Evolutionary conservation across 2,888 invertebrate species (phyloP).

Genomic region (Zele albiditarsus): DNA sequence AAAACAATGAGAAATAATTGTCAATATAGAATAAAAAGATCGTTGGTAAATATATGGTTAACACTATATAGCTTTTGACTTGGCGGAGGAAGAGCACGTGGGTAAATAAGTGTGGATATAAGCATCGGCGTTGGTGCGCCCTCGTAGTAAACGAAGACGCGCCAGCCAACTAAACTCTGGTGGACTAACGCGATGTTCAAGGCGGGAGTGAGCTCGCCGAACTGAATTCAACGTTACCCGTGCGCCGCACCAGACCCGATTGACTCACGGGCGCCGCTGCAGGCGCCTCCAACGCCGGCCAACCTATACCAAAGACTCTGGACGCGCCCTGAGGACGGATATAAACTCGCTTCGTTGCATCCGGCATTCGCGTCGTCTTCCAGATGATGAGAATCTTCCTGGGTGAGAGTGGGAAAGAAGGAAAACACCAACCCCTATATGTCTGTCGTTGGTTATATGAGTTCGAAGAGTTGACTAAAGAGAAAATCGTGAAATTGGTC

Average conservation of each 20-base stretch:
- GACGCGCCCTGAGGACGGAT: slow-evolving; percentile 40
- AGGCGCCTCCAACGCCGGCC: slow-evolving; percentile 41
- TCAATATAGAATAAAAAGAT: neutral
- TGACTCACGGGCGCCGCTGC: slow-evolving; percentile 54
- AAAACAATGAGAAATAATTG: neutral
- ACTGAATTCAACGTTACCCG: slow-evolving; percentile 62
- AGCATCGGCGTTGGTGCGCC: slow-evolving; percentile 6
- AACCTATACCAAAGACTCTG: slow-evolving; percentile 12
- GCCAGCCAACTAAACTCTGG: neutral
- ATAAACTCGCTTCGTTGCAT: slow-evolving; percentile 42
- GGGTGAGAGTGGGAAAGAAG: neutral
- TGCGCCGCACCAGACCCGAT: slow-evolving; percentile 56
- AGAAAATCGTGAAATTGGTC: slow-evolving; percentile 6
- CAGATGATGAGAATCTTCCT: slow-evolving; percentile 42
- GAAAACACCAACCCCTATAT: neutral
- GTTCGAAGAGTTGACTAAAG: neutral
- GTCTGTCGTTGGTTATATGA: neutral
- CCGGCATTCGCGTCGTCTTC: slow-evolving; percentile 40
- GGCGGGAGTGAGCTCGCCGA: slow-evolving; percentile 60
- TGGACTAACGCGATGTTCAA: slow-evolving; percentile 49
- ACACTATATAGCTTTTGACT: neutral
- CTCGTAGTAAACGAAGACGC: slow-evolving; percentile 1
- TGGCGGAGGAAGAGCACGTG: neutral
- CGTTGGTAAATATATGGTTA: neutral
- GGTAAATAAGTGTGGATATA: neutral